Evolutionary conservation across 2,113 vertebrate species (phyloP).

Genomic region (Ciconia boyciana): DNA sequence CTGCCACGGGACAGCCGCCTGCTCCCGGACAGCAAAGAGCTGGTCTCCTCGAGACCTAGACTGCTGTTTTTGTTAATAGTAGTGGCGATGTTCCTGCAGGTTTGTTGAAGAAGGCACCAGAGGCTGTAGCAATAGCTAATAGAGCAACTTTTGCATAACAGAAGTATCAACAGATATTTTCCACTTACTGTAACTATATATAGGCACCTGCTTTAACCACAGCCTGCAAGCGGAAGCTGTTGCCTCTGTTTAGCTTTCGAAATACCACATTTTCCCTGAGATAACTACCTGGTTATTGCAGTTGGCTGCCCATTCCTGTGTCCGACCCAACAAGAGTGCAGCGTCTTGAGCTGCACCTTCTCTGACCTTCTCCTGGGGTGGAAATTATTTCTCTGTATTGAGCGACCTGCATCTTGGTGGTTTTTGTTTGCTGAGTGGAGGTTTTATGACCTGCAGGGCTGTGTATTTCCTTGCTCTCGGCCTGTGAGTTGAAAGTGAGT

Average conservation of each 20-base stretch:
- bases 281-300: background rate
- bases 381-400: background rate
- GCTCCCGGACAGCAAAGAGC: background rate
- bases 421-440: background rate
- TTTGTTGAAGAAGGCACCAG: background rate
- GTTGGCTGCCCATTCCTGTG: accelerated
- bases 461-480: background rate
- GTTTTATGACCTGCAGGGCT: background rate
- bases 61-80: background rate
- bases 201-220: background rate
- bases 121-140: background rate
- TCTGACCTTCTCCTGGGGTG: background rate
- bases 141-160: background rate
- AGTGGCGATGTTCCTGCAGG: background rate
- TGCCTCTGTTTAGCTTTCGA: background rate
- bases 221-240: background rate
- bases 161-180: background rate
- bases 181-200: background rate
- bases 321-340: background rate
- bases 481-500: background rate
- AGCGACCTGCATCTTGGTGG: background rate
- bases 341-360: background rate
- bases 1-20: accelerated
- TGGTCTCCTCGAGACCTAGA: background rate
- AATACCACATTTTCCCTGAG: background rate